phyloP scores from a whole-genome alignment of 2,113 vertebrate species.

The Heterotilapia buettikoferi region DNA sequence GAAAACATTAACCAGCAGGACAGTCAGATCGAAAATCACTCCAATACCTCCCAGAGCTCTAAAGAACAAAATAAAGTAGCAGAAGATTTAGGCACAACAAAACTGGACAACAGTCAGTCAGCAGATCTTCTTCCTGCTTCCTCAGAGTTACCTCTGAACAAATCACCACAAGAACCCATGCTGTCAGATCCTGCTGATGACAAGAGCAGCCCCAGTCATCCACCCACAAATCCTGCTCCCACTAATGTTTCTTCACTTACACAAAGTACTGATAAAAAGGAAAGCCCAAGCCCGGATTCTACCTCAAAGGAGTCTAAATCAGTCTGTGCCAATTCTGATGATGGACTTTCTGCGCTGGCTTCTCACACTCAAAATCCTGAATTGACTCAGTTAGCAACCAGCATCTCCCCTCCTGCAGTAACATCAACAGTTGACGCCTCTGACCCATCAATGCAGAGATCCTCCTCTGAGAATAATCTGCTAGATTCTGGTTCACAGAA shows the following conservation, averaged over 20 bases:
- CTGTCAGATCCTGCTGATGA: neutral
- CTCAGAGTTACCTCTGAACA: constrained; percentile 10
- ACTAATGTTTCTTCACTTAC: neutral
- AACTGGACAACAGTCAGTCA: constrained; percentile 30
- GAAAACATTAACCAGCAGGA: neutral
- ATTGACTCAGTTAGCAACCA: neutral
- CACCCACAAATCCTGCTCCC: neutral
- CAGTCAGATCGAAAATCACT: neutral
- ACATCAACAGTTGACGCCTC: neutral
- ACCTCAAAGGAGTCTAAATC: neutral
- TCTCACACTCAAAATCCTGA: neutral
- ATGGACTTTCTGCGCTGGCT: neutral
- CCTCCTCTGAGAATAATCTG: neutral
- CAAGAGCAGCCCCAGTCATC: neutral
- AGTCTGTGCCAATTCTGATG: neutral
- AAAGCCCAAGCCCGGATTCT: neutral
- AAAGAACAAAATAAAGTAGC: constrained; percentile 8
- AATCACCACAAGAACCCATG: neutral
- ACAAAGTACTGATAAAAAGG: neutral
- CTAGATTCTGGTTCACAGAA: neutral
- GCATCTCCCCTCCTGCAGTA: neutral
- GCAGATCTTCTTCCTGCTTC: constrained; percentile 1
- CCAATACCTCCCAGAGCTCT: neutral
- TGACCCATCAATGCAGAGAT: neutral
- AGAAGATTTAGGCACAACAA: constrained; percentile 64